Base-by-base conservation (phyloP, 2,888 invertebrate species). In the Agriopis leucophaearia region DNA sequence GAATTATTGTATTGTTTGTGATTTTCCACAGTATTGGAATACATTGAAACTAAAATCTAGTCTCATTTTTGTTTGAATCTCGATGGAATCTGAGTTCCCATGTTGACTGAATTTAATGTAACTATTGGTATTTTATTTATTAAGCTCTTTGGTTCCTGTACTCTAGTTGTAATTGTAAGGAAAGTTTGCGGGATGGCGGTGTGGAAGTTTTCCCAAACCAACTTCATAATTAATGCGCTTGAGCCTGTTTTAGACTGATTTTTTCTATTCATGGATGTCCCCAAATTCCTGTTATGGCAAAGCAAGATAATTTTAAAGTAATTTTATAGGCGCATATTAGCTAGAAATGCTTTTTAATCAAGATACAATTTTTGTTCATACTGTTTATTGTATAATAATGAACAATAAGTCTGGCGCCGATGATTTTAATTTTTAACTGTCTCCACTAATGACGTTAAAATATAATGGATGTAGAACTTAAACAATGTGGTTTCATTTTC, bases 381-480 rank as follows among this genome's bases (percentile, higher is more conserved):
- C 79, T 84, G 85, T 85, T 84, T 82, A 81, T 80, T 88, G 84
- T 88, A 87, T 87, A 88, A 82, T 88, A 80, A 82, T 78, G 76
- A 78, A 79, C 74, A 76, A 74, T 71, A 78, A 81, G 76, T 81
- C 78, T 8, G 38, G 27, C 47, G 82, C 76, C 64, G 58, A 76
- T 82, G 74, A 73, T 86, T 90, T 86, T 88, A 87, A 86, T 90
- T 91, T 27, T 90, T 89, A 87, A 90, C 85, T 88, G 89, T 91
- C 90, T 86, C 81, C 83, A 87, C 84, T 91, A 86, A 89, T 87
- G 90, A 88, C 86, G 82, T 88, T 91, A 85, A 92, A 92, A 91
- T 93, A 92, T 93, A 93, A 90, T 91, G 92, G 91, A 92, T 88
- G 92, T 93, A 93, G 93, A 92, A 90, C 91, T 89, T 40, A 36